These are phyloP conservation scores for Sapayoa aenigma DNA, from an alignment of 2,113 vertebrate genomes.

Conservation along the genomic window DNA sequence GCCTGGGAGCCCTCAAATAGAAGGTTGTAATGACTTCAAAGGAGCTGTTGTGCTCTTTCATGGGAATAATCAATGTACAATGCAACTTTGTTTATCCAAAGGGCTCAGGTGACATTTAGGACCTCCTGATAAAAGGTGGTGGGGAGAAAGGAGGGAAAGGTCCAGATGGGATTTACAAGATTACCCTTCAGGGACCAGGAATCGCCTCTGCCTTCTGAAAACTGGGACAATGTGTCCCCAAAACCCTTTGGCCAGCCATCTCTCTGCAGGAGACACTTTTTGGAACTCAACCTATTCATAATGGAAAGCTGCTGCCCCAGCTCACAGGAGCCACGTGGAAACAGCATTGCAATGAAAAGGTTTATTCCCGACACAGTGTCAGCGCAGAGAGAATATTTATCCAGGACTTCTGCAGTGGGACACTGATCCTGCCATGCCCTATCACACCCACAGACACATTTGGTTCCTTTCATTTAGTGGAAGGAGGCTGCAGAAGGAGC, in stretches of 20 bases:
- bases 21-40: conserved; percentile 39
- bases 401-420: not conserved
- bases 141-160: not conserved
- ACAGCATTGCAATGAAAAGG: accelerated
- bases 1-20: not conserved
- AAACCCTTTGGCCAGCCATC: not conserved
- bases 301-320: not conserved
- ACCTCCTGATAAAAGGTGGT: conserved; percentile 5
- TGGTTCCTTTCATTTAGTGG: not conserved
- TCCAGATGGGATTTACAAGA: not conserved
- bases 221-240: not conserved
- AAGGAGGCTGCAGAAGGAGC: not conserved
- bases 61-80: conserved; percentile 33
- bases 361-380: accelerated
- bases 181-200: not conserved
- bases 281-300: not conserved
- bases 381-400: not conserved
- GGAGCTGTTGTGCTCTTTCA: conserved; percentile 25
- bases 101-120: conserved; percentile 47
- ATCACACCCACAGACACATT: not conserved
- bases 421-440: accelerated
- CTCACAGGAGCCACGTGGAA: not conserved
- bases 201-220: not conserved
- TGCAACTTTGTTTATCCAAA: conserved; percentile 35
- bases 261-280: not conserved